These are phyloP conservation scores for Pholis gunnellus DNA, from an alignment of 2,113 vertebrate species.

Conservation along the genomic window DNA sequence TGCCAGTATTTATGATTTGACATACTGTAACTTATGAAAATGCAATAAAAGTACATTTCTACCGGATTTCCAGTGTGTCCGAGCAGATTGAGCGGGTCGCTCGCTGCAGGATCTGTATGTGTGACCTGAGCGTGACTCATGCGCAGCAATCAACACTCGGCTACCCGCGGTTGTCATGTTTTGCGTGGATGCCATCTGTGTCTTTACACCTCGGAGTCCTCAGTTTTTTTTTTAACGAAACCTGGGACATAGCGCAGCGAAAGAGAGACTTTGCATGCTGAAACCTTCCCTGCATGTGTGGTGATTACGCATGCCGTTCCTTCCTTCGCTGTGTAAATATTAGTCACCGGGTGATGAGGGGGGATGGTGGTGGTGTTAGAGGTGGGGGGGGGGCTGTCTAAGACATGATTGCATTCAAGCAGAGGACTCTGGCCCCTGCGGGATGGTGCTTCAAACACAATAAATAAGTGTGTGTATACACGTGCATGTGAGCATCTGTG, in stretches of 20 bases:
- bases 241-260: not conserved
- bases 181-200: constrained; percentile 67
- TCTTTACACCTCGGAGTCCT: constrained; percentile 56
- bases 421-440: constrained; percentile 31
- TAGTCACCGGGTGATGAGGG: constrained; percentile 41
- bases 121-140: constrained; percentile 72
- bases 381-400: constrained; percentile 13
- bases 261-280: not conserved
- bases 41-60: not conserved
- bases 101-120: constrained; percentile 57
- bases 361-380: constrained; percentile 9
- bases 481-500: not conserved
- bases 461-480: not conserved
- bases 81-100: constrained; percentile 29
- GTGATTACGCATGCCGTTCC: constrained; percentile 21
- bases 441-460: constrained; percentile 30
- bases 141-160: constrained; percentile 58
- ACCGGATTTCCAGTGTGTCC: constrained; percentile 24
- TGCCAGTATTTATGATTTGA: not conserved
- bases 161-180: constrained; percentile 30
- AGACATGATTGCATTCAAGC: constrained; percentile 40
- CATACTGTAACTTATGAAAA: not conserved
- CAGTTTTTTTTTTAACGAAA: constrained; percentile 7
- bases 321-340: constrained; percentile 55
- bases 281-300: constrained; percentile 13